Percentiles rank a stretch among this genome's conserved stretches.
Conservation (phyloP, 2,888 invertebrate species). For the Tetranychus truncatus region DNA sequence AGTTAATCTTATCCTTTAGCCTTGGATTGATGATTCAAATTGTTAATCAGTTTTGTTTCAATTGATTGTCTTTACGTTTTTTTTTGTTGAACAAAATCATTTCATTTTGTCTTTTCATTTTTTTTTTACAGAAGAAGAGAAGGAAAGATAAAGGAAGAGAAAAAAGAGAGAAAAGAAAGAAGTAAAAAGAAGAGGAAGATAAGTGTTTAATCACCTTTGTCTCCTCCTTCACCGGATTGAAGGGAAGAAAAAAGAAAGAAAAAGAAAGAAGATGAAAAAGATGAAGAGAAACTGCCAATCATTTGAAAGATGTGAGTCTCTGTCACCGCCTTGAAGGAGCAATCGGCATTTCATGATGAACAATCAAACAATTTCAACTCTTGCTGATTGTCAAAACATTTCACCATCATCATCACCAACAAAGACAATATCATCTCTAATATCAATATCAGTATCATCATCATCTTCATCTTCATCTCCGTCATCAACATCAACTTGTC, state of each 20-base stretch:
- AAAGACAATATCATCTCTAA: not conserved
- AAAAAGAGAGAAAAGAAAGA: not conserved
- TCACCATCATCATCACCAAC: not conserved
- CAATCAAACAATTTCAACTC: not conserved
- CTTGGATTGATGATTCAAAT: too few species aligned
- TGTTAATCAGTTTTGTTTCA: too few species aligned
- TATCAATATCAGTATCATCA: not conserved
- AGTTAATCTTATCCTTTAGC: too few species aligned
- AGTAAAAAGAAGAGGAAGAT: not conserved
- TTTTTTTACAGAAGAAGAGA: not conserved
- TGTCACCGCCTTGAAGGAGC: not conserved
- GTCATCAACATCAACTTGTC: not conserved
- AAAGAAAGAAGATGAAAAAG: not conserved
- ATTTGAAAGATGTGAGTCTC: not conserved
- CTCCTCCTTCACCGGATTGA: slow-evolving; percentile 1
- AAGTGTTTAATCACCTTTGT: not conserved
- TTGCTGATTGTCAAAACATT: not conserved
- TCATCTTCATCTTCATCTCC: not conserved
- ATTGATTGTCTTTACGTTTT: too few species aligned
- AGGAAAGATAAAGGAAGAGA: not conserved
- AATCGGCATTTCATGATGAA: not conserved
- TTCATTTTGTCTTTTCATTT: not conserved
- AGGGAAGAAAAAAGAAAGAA: not conserved
- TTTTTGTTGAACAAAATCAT: not conserved
- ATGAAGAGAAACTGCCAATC: not conserved